Base-by-base conservation (phyloP, 2,888 invertebrate genomes). In the Furcula furcula region DNA sequence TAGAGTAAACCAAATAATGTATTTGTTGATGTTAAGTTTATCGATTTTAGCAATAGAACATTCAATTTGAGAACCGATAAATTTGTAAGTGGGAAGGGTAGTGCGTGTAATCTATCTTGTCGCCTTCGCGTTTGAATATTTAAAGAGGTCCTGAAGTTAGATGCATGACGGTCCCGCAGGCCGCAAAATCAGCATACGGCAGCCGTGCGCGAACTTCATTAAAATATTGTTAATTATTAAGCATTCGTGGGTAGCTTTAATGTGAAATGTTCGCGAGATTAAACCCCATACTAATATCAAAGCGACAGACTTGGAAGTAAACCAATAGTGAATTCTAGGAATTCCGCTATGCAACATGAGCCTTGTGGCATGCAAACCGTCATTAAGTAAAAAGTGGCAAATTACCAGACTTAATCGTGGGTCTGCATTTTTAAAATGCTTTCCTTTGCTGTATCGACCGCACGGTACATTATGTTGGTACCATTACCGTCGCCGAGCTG, bases 341-440 rank as follows among this genome's bases (percentile, higher is more conserved):
- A 66, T 46, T 43, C 39, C 38, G 45, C 29, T 55, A 54, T 56
- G 49, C 50, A 35, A 40, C 45, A 33, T 33, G 37, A 39, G 34
- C 32, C 38, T 16, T 23, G 30, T 40, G 37, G 50, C 65, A 65
- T 68, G 76, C 67, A 49, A 63, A 52, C 55, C 45, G 57, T 61
- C 61, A 66, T 64, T 61, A 59, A 27, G 45, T 44, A 53, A 65
- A 69, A 68, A 64, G 57, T 50, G 38, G 62, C 62, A 68, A 73
- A 67, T 68, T 67, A 57, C 61, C 40, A 36, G 40, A 45, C 46
- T 54, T 76, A 75, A 75, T 69, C 61, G 70, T 62, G 73, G 67
- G 68, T 66, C 59, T 70, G 53, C 62, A 55, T 58, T 66, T 65
- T 60, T 55, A 50, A 50, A 58, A 46, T 38, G 46, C 48, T 55